These are phyloP conservation scores for Acrocephalus scirpaceus DNA, from an alignment of 2,797 vertebrate species.

Conservation along the genomic window DNA sequence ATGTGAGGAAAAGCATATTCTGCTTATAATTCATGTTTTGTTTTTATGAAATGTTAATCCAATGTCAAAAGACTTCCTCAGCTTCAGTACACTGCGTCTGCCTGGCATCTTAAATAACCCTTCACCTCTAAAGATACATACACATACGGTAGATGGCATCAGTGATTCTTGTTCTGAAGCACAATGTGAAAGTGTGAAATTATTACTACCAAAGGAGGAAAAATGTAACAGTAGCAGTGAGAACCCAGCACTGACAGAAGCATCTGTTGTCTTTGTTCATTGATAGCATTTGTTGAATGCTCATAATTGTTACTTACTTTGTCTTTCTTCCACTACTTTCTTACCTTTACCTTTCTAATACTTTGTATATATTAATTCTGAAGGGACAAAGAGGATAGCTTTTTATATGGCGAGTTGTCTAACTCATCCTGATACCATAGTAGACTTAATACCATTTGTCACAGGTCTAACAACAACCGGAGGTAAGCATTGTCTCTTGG, in stretches of 20 bases:
- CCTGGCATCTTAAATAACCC: background rate
- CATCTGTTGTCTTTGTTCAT: background rate
- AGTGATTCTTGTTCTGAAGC: background rate
- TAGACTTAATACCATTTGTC: background rate
- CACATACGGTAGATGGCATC: background rate
- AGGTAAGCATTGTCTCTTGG: background rate
- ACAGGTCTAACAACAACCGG: background rate
- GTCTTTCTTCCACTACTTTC: background rate
- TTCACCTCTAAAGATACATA: background rate
- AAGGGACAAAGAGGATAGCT: background rate
- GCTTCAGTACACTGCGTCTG: background rate
- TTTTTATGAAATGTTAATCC: background rate
- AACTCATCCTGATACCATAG: background rate
- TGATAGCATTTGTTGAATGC: background rate
- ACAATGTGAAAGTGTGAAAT: background rate
- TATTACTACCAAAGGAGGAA: background rate
- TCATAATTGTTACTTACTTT: background rate
- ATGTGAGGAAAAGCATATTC: background rate
- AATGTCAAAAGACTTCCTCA: background rate
- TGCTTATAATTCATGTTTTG: background rate
- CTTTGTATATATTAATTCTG: background rate
- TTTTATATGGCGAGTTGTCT: background rate
- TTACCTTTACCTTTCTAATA: background rate
- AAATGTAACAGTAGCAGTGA: background rate
- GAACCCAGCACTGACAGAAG: background rate